These are phyloP conservation scores for Origma solitaria DNA, from an alignment of 2,113 vertebrate genomes.

Conservation along the genomic window DNA sequence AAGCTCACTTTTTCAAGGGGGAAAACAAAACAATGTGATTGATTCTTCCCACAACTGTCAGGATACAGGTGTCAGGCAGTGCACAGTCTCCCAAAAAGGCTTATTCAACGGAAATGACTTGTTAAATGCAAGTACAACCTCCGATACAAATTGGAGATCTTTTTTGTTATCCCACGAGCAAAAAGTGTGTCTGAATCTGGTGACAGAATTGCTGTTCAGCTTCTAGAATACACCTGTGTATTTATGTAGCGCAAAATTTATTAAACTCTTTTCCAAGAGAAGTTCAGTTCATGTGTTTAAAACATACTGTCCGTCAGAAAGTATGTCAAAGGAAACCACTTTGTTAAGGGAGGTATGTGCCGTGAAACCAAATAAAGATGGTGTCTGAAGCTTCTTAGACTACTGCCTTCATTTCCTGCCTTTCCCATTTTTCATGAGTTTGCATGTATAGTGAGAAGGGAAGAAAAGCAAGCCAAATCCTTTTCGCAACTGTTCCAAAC, in stretches of 20 bases:
- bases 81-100: background rate
- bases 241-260: background rate
- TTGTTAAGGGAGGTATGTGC: background rate
- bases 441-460: background rate
- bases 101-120: background rate
- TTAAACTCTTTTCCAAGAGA: background rate
- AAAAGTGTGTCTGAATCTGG: background rate
- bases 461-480: background rate
- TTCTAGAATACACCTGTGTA: background rate
- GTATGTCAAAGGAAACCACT: background rate
- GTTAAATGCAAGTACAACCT: background rate
- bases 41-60: background rate
- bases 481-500: background rate
- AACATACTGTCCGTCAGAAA: background rate
- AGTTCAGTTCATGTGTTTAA: background rate
- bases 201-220: background rate
- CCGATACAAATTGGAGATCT: background rate
- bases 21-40: background rate
- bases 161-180: background rate
- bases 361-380: background rate
- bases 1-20: background rate
- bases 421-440: background rate
- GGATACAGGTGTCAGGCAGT: background rate
- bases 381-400: background rate
- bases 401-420: background rate